Base-by-base conservation (phyloP, 1,140 invertebrate genomes). In the Drosophila dunni region DNA sequence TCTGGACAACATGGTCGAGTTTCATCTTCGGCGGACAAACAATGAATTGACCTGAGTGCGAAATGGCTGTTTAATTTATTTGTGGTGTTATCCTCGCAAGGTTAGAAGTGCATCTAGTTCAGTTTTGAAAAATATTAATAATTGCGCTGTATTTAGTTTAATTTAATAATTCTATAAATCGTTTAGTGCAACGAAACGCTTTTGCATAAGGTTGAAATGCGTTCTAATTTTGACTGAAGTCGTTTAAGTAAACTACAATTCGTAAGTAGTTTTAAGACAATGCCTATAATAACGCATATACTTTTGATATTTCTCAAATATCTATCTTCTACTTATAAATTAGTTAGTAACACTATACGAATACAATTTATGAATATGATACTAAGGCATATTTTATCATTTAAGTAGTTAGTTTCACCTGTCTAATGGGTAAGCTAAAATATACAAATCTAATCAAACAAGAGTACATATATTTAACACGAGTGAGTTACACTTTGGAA, bases 1-100 rank as follows among this genome's bases (percentile, higher is more conserved):
- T 83, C 62, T 86, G 54, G 86, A 92, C 62, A 92, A 92, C 74
- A 85, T 88, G 78, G 86, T 92, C 24, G 92, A 92, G 69, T 91
- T 92, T 53, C 86, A 86, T 57, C 64, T 92, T 11, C 92, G 90
- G 51, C 81, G 88, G 46, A 71, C 61, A 17, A 63, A 65, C 20
- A 67, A 68, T 13, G 79, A 79, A 29, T 20, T 66, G 17, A 17
- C 61, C 15, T 82, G 29, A 82, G 20, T 9, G 13, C 9, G 20
- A 61, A 10, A 20, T 44, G 24, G 7, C 11, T 67, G 45, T 34
- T 3, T 13, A 3, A 50, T 42, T 68, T 53, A 62, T 73, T 70
- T 60, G 57, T 29, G 44, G 50, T 54, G 50, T 78, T 61, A 60
- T 65, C 34, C 34, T 44, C 44, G 15, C 36, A 50, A 62, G 36